These are phyloP conservation scores for Serripes groenlandicus DNA, from an alignment of 2,888 invertebrate species.

Conservation along the genomic window DNA sequence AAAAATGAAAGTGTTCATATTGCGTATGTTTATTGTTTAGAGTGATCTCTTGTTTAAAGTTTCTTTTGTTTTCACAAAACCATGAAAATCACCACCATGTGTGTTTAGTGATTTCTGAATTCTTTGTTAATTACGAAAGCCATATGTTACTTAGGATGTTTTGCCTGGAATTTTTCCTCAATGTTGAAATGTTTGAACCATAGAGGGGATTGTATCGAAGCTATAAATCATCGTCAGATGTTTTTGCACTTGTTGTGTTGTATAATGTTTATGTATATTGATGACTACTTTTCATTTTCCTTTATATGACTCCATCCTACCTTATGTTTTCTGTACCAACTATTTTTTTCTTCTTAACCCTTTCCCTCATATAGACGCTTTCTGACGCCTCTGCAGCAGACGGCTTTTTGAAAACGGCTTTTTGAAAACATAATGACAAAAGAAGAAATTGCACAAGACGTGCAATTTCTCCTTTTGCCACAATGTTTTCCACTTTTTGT, in stretches of 20 bases:
- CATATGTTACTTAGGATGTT: slow-evolving; percentile 21
- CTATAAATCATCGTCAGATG: slow-evolving; percentile 21
- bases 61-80: slow-evolving; percentile 22
- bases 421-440: no score
- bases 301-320: not conserved
- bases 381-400: no score
- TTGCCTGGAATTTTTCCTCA: slow-evolving; percentile 12
- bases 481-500: not conserved
- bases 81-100: slow-evolving; percentile 27
- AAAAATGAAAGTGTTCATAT: no score
- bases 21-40: slow-evolving; percentile 1
- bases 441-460: no score
- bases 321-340: no score
- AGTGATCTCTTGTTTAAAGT: slow-evolving; percentile 14
- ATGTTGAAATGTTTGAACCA: slow-evolving; percentile 8
- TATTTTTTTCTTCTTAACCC: no score
- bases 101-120: slow-evolving; percentile 7
- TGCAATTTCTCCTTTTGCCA: slow-evolving; percentile 1
- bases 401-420: no score
- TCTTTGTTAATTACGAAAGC: slow-evolving; percentile 22
- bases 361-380: no score
- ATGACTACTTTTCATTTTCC: not conserved
- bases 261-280: no score
- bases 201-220: slow-evolving; percentile 1
- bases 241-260: slow-evolving; percentile 13